These are phyloP conservation scores for Apamea sordens DNA, from an alignment of 2,888 invertebrate genomes.

Conservation along the genomic window DNA sequence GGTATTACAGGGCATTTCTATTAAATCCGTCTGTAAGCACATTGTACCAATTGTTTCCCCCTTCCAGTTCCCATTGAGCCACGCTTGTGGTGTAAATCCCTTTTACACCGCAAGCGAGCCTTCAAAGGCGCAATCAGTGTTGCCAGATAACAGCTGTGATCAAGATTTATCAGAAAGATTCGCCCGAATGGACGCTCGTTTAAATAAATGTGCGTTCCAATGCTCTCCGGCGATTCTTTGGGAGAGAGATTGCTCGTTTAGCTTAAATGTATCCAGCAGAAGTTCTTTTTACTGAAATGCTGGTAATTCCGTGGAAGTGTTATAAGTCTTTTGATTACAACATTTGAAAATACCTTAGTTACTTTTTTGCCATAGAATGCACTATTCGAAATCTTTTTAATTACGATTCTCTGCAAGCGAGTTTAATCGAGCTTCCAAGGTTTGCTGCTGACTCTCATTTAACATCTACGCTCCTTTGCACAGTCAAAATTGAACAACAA, in stretches of 20 bases:
- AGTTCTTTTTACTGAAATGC: constrained; percentile 19
- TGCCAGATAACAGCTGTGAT: constrained; percentile 64
- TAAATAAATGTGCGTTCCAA: constrained; percentile 64
- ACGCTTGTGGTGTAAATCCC: constrained; percentile 41
- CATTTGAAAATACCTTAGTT: not conserved
- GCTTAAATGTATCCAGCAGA: constrained; percentile 47
- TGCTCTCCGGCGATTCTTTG: constrained; percentile 54
- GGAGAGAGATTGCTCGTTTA: constrained; percentile 54
- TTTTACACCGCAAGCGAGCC: constrained; percentile 28
- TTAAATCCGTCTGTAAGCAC: constrained; percentile 16
- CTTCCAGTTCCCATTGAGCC: constrained; percentile 13
- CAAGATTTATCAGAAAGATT: constrained; percentile 63
- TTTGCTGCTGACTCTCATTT: not conserved
- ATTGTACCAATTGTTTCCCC: constrained; percentile 34
- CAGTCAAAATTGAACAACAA: constrained; percentile 11
- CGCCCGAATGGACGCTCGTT: constrained; percentile 61
- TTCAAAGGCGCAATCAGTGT: constrained; percentile 62
- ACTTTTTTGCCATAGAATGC: not conserved
- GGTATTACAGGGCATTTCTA: constrained; percentile 1
- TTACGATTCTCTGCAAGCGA: not conserved
- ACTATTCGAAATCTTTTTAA: not conserved
- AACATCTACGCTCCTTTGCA: not conserved
- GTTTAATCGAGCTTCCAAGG: not conserved
- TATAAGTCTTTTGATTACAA: constrained; percentile 10
- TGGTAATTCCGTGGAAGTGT: constrained; percentile 21